Conservation (phyloP, 2,113 vertebrate genomes). For the Hippopotamus amphibius region DNA sequence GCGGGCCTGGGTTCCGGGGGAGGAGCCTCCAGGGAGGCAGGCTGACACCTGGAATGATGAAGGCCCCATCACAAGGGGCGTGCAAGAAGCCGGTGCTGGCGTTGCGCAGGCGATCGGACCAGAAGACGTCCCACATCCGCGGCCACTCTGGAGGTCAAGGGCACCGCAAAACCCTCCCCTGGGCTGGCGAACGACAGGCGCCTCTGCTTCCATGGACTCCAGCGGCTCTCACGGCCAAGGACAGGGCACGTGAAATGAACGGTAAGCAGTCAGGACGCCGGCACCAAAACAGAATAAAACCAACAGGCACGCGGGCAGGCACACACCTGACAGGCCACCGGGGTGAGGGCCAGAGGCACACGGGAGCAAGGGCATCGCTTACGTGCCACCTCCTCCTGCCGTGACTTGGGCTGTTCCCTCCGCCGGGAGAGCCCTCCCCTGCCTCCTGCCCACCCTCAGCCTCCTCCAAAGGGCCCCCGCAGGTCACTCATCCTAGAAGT, state of each 20-base stretch:
- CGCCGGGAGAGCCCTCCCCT: accelerated
- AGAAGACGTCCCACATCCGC: background rate
- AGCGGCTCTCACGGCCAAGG: accelerated
- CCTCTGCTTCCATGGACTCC: background rate
- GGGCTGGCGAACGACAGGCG: background rate
- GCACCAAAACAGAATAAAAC: background rate
- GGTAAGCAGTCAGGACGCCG: background rate
- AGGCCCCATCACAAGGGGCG: accelerated
- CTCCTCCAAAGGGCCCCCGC: background rate
- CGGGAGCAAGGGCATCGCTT: accelerated
- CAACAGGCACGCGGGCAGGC: accelerated
- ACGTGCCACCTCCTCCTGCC: accelerated
- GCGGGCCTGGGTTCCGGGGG: accelerated
- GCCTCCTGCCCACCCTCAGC: background rate
- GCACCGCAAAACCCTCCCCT: background rate
- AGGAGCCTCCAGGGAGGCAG: background rate
- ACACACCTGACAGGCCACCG: background rate
- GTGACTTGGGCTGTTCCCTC: accelerated
- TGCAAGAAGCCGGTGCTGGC: background rate
- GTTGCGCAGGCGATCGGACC: accelerated
- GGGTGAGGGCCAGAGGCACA: accelerated
- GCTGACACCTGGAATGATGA: background rate
- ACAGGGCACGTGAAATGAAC: accelerated
- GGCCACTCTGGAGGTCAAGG: background rate
- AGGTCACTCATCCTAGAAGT: background rate